A percentile compares a stretch with the other conserved stretches of the same genome.
Conservation (phyloP, 2,888 invertebrate genomes). For the Galerucella pusilla region DNA sequence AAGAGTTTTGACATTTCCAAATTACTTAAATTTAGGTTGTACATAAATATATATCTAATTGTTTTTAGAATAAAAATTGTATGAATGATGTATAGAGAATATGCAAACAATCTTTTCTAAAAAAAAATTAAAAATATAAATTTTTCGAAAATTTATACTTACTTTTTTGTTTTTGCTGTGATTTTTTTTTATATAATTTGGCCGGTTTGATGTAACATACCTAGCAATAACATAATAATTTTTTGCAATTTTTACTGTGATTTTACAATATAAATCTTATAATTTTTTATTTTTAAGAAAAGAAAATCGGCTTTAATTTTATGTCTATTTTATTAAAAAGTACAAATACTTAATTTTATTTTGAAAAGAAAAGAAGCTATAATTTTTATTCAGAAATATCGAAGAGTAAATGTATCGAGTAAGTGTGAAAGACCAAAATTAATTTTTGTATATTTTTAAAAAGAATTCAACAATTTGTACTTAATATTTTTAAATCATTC, state of each 20-base stretch:
- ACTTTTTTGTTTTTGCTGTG: slow-evolving; percentile 51
- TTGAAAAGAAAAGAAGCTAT: slow-evolving; percentile 38
- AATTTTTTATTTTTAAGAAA: slow-evolving; percentile 47
- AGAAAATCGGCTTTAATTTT: slow-evolving; percentile 45
- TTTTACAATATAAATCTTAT: slow-evolving; percentile 50
- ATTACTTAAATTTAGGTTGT: slow-evolving; percentile 53
- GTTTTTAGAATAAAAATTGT: slow-evolving; percentile 54
- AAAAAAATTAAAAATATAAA: slow-evolving; percentile 48
- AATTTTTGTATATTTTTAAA: slow-evolving; percentile 45
- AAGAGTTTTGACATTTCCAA: slow-evolving; percentile 42
- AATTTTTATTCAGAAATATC: slow-evolving; percentile 44
- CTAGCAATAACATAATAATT: slow-evolving; percentile 57
- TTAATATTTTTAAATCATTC: slow-evolving; percentile 37
- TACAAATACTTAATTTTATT: slow-evolving; percentile 52
- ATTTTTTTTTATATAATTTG: slow-evolving; percentile 49
- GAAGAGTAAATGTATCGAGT: slow-evolving; percentile 43
- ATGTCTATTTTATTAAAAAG: slow-evolving; percentile 49
- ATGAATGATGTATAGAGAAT: slow-evolving; percentile 54
- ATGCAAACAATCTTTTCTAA: slow-evolving; percentile 51
- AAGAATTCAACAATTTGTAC: slow-evolving; percentile 39
- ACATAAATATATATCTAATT: slow-evolving; percentile 52
- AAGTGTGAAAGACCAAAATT: slow-evolving; percentile 47
- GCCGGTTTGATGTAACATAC: slow-evolving; percentile 58
- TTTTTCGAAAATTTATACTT: slow-evolving; percentile 46
- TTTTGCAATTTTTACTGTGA: slow-evolving; percentile 57